A percentile compares a stretch with the other conserved stretches of the same genome.
phyloP scores from a whole-genome alignment of 2,797 vertebrate genomes.

The Tiaroga cobitis region DNA sequence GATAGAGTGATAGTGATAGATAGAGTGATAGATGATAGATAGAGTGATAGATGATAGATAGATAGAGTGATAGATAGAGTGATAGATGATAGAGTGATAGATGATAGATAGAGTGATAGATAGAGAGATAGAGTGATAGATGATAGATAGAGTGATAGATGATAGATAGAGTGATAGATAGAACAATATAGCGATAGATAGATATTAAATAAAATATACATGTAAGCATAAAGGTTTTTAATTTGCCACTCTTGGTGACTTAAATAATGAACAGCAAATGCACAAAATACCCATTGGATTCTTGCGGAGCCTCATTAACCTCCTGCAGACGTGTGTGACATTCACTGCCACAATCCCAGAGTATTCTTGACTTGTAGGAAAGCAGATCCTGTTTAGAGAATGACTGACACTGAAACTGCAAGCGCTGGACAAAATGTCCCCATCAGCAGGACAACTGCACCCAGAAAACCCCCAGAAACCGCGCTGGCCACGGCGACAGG shows the following conservation, averaged over 20 bases:
- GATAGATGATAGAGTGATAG: too few species aligned
- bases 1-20: too few species aligned
- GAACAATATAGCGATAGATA: too few species aligned
- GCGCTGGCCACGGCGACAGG: neutral
- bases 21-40: too few species aligned
- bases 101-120: too few species aligned
- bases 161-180: too few species aligned
- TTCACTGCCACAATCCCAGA: constrained; percentile 67
- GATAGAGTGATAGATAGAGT: too few species aligned
- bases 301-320: constrained; percentile 45
- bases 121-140: too few species aligned
- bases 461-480: constrained; percentile 8
- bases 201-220: too few species aligned
- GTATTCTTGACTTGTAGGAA: constrained; percentile 77
- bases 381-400: constrained; percentile 64
- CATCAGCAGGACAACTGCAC: constrained; percentile 31
- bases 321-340: neutral
- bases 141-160: too few species aligned
- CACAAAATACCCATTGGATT: constrained; percentile 47
- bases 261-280: constrained; percentile 51
- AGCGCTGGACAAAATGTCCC: constrained; percentile 1
- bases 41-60: too few species aligned
- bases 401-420: neutral
- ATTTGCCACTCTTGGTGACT: neutral
- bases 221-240: too few species aligned